Evolutionary conservation across 2,797 vertebrate genomes (phyloP).

Genomic region (Agapornis canus): DNA sequence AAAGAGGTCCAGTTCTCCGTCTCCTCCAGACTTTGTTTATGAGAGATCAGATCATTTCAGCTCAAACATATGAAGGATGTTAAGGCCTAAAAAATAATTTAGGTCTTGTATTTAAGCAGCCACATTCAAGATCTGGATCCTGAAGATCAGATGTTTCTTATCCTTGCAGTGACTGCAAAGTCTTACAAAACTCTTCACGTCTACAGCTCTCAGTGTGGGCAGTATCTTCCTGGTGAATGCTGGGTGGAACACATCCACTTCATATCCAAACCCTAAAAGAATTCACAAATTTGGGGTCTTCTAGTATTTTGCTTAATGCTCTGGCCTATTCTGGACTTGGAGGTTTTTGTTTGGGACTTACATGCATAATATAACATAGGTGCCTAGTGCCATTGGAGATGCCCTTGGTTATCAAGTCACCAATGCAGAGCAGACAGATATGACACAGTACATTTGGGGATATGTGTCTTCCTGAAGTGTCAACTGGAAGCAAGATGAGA

Average conservation of each 20-base stretch:
- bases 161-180: not conserved
- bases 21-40: not conserved
- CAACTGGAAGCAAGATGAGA: not conserved
- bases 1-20: not conserved
- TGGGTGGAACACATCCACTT: not conserved
- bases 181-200: not conserved
- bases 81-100: not conserved
- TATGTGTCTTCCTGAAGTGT: not conserved
- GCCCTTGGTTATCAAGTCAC: not conserved
- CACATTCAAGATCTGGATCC: not conserved
- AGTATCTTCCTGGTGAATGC: not conserved
- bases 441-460: not conserved
- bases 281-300: not conserved
- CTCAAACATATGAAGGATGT: not conserved
- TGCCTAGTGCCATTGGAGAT: not conserved
- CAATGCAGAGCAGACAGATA: not conserved
- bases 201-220: not conserved
- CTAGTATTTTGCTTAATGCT: not conserved
- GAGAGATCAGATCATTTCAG: not conserved
- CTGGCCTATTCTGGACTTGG: not conserved
- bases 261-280: not conserved
- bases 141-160: not conserved
- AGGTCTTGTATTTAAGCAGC: not conserved
- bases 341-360: not conserved
- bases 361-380: not conserved